These are phyloP conservation scores for Neostethus bicornis DNA, from an alignment of 2,797 vertebrate species.

Conservation along the genomic window DNA sequence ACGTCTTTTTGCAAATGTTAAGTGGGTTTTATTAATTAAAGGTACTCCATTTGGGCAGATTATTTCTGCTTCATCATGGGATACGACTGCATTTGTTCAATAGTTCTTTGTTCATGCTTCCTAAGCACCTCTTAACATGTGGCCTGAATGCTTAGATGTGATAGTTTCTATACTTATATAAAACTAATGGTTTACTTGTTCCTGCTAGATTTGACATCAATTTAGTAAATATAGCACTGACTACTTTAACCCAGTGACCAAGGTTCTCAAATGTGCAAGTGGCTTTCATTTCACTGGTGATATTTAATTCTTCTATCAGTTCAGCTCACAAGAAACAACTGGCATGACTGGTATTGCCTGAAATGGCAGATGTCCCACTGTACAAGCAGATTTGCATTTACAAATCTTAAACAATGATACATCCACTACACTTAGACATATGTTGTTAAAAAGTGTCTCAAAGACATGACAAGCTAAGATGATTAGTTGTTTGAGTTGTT, in stretches of 20 bases:
- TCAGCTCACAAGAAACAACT: conserved; percentile 1
- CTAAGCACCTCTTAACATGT: neutral
- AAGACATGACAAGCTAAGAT: conserved; percentile 42
- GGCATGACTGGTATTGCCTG: conserved; percentile 14
- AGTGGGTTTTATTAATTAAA: neutral
- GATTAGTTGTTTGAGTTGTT: conserved; percentile 6
- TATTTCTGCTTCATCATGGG: no score
- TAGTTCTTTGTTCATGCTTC: neutral
- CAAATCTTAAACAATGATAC: conserved; percentile 61
- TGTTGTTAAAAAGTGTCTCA: conserved; percentile 50
- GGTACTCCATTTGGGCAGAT: neutral
- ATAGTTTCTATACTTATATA: no score
- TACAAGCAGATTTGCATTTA: conserved; percentile 12
- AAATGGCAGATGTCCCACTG: conserved; percentile 1
- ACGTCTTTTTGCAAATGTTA: neutral
- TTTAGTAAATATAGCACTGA: neutral
- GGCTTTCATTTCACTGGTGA: neutral
- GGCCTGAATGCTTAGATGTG: neutral
- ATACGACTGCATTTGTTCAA: no score
- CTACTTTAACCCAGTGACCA: neutral
- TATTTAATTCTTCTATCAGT: neutral
- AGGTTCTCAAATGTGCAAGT: neutral
- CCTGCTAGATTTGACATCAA: neutral
- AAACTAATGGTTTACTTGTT: no score
- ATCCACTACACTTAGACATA: conserved; percentile 45